phyloP scores from a whole-genome alignment of 2,888 invertebrate genomes.

The Leptinotarsa peninsularis region DNA sequence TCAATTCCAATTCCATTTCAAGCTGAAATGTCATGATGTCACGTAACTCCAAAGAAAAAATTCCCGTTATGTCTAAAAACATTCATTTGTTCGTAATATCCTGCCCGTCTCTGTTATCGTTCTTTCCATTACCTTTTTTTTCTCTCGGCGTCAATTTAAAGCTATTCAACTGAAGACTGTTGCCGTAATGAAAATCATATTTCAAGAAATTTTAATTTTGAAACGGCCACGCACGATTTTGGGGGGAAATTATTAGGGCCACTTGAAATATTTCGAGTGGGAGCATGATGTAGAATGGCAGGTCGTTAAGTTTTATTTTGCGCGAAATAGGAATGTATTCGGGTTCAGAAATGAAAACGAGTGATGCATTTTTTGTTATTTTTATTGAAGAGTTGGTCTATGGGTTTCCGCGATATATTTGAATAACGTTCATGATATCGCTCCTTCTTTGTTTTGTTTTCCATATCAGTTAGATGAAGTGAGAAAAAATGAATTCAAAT shows the following conservation, averaged over 20 bases:
- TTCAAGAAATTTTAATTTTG: slow-evolving; percentile 10
- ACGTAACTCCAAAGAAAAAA: background rate
- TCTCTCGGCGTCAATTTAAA: background rate
- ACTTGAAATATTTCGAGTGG: background rate
- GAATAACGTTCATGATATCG: too few species aligned
- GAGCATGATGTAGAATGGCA: background rate
- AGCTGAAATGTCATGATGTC: background rate
- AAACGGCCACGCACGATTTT: background rate
- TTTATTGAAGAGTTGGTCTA: too few species aligned
- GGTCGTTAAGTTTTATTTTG: background rate
- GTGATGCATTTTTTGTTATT: too few species aligned
- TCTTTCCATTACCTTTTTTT: background rate
- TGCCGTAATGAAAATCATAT: background rate
- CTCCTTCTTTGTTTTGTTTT: too few species aligned
- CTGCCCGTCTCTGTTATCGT: slow-evolving; percentile 1
- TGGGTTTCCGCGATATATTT: too few species aligned
- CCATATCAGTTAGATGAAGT: too few species aligned
- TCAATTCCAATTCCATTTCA: too few species aligned
- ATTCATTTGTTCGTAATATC: background rate
- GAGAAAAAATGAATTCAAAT: too few species aligned
- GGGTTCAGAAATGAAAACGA: too few species aligned
- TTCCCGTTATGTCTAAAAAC: background rate
- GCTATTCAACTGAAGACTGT: background rate
- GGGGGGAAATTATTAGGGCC: background rate
- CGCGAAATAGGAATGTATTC: too few species aligned